Evolutionary conservation across 2,113 vertebrate genomes (phyloP).

Genomic region (Cichladusa arquata): DNA sequence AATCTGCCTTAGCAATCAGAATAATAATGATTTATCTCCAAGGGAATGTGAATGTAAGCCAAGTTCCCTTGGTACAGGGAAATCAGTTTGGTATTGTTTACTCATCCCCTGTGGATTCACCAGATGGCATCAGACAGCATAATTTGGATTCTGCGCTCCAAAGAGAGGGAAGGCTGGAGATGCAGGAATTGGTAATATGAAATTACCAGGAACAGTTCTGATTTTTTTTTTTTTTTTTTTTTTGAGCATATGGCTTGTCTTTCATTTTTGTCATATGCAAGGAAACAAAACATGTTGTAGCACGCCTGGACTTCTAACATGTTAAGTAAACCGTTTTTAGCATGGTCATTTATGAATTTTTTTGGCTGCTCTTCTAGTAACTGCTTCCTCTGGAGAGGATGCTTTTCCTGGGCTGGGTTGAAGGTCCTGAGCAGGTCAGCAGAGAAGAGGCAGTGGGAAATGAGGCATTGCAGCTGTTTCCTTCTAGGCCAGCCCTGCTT

Average conservation of each 20-base stretch:
- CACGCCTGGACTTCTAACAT: not conserved
- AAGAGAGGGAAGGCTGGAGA: not conserved
- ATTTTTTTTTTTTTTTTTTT: not conserved
- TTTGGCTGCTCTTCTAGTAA: not conserved
- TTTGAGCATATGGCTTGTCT: not conserved
- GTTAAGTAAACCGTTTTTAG: not conserved
- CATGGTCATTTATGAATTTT: not conserved
- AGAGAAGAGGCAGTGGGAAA: not conserved
- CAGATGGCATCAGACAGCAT: conserved; percentile 64
- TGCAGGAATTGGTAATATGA: not conserved
- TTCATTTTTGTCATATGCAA: not conserved
- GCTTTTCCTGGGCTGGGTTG: not conserved
- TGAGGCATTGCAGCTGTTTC: not conserved
- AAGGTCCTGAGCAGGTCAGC: not conserved
- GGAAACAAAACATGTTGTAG: not conserved
- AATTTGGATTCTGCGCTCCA: conserved; percentile 12
- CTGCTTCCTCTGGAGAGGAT: not conserved
- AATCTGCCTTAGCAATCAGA: conserved; percentile 25
- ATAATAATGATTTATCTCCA: conserved; percentile 39
- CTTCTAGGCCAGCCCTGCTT: not conserved
- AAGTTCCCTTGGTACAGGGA: conserved; percentile 38
- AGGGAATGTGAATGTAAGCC: conserved; percentile 57
- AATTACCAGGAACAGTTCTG: not conserved
- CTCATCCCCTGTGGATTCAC: conserved; percentile 56
- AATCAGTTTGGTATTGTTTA: conserved; percentile 58